Base-by-base conservation (phyloP, 2,113 vertebrate genomes). In the Tyrannus savana region DNA sequence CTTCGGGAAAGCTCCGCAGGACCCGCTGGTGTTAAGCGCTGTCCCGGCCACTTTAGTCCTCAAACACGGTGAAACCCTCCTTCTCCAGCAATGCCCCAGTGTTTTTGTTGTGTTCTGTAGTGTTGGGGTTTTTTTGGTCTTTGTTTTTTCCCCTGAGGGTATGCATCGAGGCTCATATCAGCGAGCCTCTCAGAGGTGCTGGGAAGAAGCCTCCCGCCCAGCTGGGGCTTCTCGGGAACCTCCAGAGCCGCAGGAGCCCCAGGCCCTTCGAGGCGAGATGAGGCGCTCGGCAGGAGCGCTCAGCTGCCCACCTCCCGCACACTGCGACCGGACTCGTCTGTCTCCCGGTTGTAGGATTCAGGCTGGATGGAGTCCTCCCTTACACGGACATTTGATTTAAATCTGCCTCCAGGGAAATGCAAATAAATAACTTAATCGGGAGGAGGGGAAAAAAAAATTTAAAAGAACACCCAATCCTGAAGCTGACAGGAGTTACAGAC, bases 361-460 rank as follows among this genome's bases (percentile, higher is more conserved):
- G 76, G 60, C 66, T 31, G 60, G 28, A 62, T 27, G 37, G 74
- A 77, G 30, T 44, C 27, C 55, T 67, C 49, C 52, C 67, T 60
- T 52, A 52, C 90, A 55, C 59, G 7, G 72, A 17, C 25, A 6
- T 92, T 90, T 94, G 85, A 92, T 90, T 95, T 93, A 95, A 96
- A 97, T 58, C 58, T 95, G 78, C 76, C 84, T 90, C 76, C 16
- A 64, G 93, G 94, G 88, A 94, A 97, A 97, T 55, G 74, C 84
- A 96, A 97, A 97, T 93, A 96, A 97, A 92, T 59, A 96, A 82
- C 76, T 76, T 82, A 17, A 59, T 23, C 12, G 6, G 44, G 84
- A 23, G 52, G 49, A 33, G 33, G 4, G 5, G 1, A 2, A 21
- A 3, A 30, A 44, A 56, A 47, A 44, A 41, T 21, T 35, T 22